These are phyloP conservation scores for Fulica atra DNA, from an alignment of 2,113 vertebrate genomes.

Conservation along the genomic window DNA sequence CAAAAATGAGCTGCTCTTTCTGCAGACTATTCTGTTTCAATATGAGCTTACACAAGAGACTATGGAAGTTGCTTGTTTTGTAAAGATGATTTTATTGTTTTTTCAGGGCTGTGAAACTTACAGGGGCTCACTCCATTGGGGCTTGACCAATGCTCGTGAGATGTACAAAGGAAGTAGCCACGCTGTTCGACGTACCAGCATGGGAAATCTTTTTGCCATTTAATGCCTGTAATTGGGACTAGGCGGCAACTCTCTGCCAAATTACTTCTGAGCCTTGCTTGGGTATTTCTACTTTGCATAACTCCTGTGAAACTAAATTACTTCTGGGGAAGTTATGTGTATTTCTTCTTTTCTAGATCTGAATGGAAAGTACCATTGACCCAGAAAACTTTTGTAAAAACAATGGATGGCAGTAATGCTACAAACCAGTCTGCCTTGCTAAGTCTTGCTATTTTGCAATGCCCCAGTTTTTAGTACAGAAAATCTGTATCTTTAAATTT, in stretches of 20 bases:
- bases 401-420: neutral
- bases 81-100: neutral
- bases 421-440: neutral
- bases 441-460: neutral
- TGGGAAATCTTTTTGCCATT: neutral
- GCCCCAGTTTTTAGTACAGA: neutral
- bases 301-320: neutral
- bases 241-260: neutral
- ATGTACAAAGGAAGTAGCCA: neutral
- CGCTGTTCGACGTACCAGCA: neutral
- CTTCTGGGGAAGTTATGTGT: neutral
- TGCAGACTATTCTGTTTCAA: neutral
- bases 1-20: neutral
- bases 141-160: conserved; percentile 10
- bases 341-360: neutral
- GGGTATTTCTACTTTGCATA: neutral
- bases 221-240: neutral
- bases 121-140: too few species aligned
- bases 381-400: neutral
- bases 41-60: neutral
- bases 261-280: neutral
- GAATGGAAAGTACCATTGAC: neutral
- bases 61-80: neutral
- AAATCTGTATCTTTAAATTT: neutral
- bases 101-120: neutral